phyloP scores from a whole-genome alignment of 53 echinoderm and acorn worm genomes.

The Henricia sp. region DNA sequence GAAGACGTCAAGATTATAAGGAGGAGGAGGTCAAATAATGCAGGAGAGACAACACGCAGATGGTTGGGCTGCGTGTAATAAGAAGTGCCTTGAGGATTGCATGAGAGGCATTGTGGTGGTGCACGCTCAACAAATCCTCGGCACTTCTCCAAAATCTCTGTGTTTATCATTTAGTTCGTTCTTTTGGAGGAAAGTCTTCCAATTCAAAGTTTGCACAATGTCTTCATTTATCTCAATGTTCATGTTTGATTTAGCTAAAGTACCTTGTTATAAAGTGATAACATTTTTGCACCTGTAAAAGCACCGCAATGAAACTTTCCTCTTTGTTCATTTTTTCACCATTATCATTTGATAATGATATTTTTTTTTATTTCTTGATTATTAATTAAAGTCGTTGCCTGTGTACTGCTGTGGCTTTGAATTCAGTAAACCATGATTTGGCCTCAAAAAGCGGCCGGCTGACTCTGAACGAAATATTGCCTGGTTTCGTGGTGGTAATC shows the following conservation, averaged over 20 bases:
- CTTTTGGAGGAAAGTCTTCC: conserved; percentile 24
- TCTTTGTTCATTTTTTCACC: conserved; percentile 11
- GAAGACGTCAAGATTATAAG: conserved; percentile 50
- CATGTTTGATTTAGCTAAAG: neutral
- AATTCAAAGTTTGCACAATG: neutral
- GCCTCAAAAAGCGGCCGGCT: conserved; percentile 8
- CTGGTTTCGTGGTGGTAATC: conserved; percentile 62
- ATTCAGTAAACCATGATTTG: neutral
- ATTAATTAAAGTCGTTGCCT: conserved; percentile 9
- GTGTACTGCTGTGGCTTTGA: conserved; percentile 43
- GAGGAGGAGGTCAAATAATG: neutral
- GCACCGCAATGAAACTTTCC: conserved; percentile 29
- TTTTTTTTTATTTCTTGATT: neutral
- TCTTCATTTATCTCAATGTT: neutral
- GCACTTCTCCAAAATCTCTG: conserved; percentile 1
- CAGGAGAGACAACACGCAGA: conserved; percentile 11
- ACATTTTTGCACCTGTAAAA: neutral
- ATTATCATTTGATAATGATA: conserved; percentile 42
- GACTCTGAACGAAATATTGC: conserved; percentile 38
- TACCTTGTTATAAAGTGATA: neutral
- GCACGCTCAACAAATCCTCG: conserved; percentile 20
- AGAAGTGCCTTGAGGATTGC: conserved; percentile 27
- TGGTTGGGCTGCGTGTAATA: conserved; percentile 29
- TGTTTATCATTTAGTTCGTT: conserved; percentile 22
- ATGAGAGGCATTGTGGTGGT: conserved; percentile 51